Evolutionary conservation across 2,888 invertebrate genomes (phyloP).

Genomic region (Melinaea marsaeus): DNA sequence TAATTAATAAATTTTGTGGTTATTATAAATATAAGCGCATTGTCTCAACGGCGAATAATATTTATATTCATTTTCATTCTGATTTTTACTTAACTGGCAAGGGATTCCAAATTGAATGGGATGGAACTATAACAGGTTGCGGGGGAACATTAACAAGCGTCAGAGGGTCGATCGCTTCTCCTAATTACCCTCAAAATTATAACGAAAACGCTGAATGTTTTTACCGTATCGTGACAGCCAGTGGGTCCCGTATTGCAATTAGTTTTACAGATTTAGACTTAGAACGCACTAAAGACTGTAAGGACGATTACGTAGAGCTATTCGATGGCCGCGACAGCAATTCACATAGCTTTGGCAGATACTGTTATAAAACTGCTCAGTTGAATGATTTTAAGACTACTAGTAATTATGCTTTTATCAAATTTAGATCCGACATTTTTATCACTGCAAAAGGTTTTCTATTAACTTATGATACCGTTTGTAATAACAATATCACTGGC

Average conservation of each 20-base stretch:
- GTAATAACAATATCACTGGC: slow-evolving; percentile 80
- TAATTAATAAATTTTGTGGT: slow-evolving; percentile 90
- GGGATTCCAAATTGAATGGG: slow-evolving; percentile 83
- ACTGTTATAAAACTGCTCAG: slow-evolving; percentile 73
- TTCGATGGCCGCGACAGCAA: slow-evolving; percentile 81
- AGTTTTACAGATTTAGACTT: slow-evolving; percentile 84
- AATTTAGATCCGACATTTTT: slow-evolving; percentile 84
- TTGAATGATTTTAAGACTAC: slow-evolving; percentile 75
- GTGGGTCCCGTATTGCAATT: slow-evolving; percentile 83
- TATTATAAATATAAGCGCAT: slow-evolving; percentile 78
- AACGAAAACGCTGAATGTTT: slow-evolving; percentile 84
- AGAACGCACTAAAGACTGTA: slow-evolving; percentile 79
- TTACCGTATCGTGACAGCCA: slow-evolving; percentile 86
- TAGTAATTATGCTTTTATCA: slow-evolving; percentile 81
- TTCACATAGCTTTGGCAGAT: slow-evolving; percentile 77
- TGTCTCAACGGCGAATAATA: slow-evolving; percentile 85
- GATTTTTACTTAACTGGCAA: slow-evolving; percentile 79
- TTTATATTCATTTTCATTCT: slow-evolving; percentile 86
- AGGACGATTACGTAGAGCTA: slow-evolving; percentile 83
- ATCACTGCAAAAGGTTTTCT: slow-evolving; percentile 85
- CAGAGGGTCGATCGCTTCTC: slow-evolving; percentile 87
- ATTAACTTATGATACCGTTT: slow-evolving; percentile 85
- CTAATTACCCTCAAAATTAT: slow-evolving; percentile 90
- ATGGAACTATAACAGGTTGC: slow-evolving; percentile 80
- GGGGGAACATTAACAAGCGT: slow-evolving; percentile 86